Base-by-base conservation (phyloP, 2,797 vertebrate genomes). In the Myotis planiceps region DNA sequence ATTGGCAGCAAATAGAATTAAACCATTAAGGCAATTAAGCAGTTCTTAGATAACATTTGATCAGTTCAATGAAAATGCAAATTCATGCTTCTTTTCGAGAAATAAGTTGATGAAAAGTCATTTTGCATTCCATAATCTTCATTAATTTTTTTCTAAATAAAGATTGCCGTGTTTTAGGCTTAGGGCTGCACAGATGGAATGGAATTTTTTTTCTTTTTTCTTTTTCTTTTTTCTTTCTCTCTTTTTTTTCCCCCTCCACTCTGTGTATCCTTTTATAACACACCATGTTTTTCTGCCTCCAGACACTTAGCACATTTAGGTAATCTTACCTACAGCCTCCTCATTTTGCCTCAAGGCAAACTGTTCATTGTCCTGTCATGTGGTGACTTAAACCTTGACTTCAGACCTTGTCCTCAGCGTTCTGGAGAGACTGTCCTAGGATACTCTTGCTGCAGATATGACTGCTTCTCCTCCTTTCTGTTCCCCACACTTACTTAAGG, bases 1-100 rank as follows among this genome's bases (percentile, higher is more conserved):
- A 98, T 98, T 98, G 98, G 98, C 97, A 97, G 98, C 97, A 98
- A 98, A 98, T 98, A 98, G 98, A 98, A 98, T 99, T 98, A 99
- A 98, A 98, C 98, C 97, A 97, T 98, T 98, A 98, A 98, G 97
- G 95, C 98, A 98, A 98, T 98, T 98, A 98, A 97, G 97, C 93
- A 97, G 97, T 98, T 98, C 97, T 98, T 98, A 98, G 98, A 98
- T 98, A 98, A 97, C 96, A 97, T 98, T 98, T 97, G 97, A 97
- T 98, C 97, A 96, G 95, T 98, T 97, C 97, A 97, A 96, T 97
- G 98, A 90, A 96, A 98, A 98, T 98, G 97, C 96, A 98, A 98
- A 98, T 98, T 95, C 95, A 88, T 87, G 93, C 81, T n/a, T 97
- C 96, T 98, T 97, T 96, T 95, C 84, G 88, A 93, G 96, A 96